phyloP scores from a whole-genome alignment of 2,888 invertebrate species.

The Mythimna vitellina region DNA sequence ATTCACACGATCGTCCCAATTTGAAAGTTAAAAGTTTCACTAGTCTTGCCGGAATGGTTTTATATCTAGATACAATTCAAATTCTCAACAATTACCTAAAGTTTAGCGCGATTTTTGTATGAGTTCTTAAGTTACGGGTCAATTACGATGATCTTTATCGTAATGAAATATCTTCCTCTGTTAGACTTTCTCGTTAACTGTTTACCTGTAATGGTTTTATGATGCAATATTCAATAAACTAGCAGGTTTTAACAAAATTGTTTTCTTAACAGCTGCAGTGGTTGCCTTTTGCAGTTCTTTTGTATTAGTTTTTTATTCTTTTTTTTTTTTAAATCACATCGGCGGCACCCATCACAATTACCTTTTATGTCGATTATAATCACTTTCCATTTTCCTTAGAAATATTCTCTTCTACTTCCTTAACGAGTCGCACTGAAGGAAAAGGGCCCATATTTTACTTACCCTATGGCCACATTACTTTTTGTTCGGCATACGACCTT shows the following conservation, averaged over 20 bases:
- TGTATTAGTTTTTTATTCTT: constrained; percentile 20
- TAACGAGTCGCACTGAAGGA: background rate
- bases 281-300: constrained; percentile 6
- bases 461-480: background rate
- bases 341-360: constrained; percentile 31
- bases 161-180: constrained; percentile 50
- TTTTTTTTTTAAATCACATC: constrained; percentile 23
- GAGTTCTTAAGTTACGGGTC: constrained; percentile 61
- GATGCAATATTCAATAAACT: constrained; percentile 19
- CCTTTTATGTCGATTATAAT: constrained; percentile 44
- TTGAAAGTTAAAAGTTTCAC: constrained; percentile 53
- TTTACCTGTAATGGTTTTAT: constrained; percentile 18
- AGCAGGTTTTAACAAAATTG: constrained; percentile 1
- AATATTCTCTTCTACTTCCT: constrained; percentile 3
- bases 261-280: constrained; percentile 19
- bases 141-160: constrained; percentile 66
- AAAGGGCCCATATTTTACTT: background rate
- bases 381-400: constrained; percentile 13
- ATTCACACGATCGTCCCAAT: constrained; percentile 77
- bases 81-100: constrained; percentile 64
- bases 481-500: background rate
- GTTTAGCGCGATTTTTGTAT: constrained; percentile 46
- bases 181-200: constrained; percentile 41
- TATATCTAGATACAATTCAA: constrained; percentile 75
- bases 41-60: constrained; percentile 71